These are phyloP conservation scores for Hydriomena furcata DNA, from an alignment of 2,888 invertebrate genomes.

Conservation along the genomic window DNA sequence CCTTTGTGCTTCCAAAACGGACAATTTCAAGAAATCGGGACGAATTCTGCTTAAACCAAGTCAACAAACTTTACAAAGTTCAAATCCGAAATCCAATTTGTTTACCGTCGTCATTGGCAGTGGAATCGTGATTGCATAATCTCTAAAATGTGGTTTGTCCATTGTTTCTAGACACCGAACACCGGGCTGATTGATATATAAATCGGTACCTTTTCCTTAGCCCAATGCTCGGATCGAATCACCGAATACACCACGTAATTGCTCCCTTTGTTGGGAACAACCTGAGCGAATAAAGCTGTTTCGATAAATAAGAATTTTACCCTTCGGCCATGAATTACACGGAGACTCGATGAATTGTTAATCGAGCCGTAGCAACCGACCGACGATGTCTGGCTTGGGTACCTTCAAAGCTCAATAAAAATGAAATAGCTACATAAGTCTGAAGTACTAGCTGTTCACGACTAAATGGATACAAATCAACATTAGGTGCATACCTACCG, in stretches of 20 bases:
- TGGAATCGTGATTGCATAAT: conserved; percentile 13
- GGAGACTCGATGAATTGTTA: conserved; percentile 37
- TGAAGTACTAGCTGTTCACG: conserved; percentile 11
- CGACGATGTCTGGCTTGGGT: too few relatives aligned
- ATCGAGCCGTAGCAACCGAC: conserved; percentile 33
- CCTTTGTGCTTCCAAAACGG: neutral
- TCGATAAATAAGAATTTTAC: conserved; percentile 30
- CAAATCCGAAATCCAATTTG: conserved; percentile 12
- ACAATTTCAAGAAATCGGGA: too few relatives aligned
- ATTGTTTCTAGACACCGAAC: conserved; percentile 7
- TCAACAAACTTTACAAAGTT: conserved; percentile 8
- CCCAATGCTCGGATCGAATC: conserved; percentile 45
- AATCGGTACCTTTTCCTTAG: conserved; percentile 24
- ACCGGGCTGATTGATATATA: conserved; percentile 9
- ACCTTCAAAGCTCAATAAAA: conserved; percentile 18
- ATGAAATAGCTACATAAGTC: conserved; percentile 11
- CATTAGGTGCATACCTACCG: conserved; percentile 9
- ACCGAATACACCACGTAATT: conserved; percentile 39
- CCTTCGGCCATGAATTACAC: conserved; percentile 39
- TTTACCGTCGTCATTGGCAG: neutral
- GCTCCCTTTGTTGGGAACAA: conserved; percentile 42
- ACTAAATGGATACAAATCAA: conserved; percentile 24
- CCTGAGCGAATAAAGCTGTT: conserved; percentile 35
- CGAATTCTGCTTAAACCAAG: neutral
- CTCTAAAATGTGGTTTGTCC: conserved; percentile 12